These are phyloP conservation scores for Odocoileus virginianus DNA, from an alignment of 2,113 vertebrate genomes.

Conservation along the genomic window DNA sequence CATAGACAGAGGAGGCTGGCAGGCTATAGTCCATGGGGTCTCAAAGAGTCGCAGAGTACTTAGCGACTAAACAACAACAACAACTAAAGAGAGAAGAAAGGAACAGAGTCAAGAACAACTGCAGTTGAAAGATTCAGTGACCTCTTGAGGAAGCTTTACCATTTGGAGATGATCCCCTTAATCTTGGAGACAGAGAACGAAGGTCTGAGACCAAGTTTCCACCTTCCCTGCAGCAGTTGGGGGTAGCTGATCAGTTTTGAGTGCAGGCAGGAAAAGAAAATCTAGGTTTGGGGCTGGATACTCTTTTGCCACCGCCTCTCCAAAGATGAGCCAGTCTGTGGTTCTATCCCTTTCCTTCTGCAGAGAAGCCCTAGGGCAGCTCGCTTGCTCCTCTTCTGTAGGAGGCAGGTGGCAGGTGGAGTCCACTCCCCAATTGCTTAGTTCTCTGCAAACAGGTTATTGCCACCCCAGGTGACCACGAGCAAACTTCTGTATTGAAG, in stretches of 20 bases:
- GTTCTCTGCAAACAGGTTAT: not conserved
- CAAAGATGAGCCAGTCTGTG: not conserved
- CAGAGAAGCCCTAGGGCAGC: not conserved
- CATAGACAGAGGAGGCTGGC: not conserved
- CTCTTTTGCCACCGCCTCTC: rapidly evolving
- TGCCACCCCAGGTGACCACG: rapidly evolving
- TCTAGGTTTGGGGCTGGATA: not conserved
- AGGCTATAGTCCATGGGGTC: not conserved
- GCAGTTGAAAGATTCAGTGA: rapidly evolving
- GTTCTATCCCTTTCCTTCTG: not conserved
- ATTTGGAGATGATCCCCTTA: not conserved
- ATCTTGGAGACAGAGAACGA: rapidly evolving
- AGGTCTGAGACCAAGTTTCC: not conserved
- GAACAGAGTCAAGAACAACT: not conserved
- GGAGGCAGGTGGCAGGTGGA: not conserved
- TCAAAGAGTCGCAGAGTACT: not conserved
- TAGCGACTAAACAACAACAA: not conserved
- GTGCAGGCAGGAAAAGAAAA: not conserved
- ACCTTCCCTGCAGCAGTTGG: rapidly evolving
- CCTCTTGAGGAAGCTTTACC: not conserved
- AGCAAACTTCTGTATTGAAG: too few species aligned
- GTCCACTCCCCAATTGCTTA: rapidly evolving
- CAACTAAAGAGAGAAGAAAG: not conserved
- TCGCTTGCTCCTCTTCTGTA: not conserved
- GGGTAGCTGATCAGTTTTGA: not conserved